These are phyloP conservation scores for Nemapogon koenigi DNA, from an alignment of 2,888 invertebrate genomes.

Conservation along the genomic window DNA sequence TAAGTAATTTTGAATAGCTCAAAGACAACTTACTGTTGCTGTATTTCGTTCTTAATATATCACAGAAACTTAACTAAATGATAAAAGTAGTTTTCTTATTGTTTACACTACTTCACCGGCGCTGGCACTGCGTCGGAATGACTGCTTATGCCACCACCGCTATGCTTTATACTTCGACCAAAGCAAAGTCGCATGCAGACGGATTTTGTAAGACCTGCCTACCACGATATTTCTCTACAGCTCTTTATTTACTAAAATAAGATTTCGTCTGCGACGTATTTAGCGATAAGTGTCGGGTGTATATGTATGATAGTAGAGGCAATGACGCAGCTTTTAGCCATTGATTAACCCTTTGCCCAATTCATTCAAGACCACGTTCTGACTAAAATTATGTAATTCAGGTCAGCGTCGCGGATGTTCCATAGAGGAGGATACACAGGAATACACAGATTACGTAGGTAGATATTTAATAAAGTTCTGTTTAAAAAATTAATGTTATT, in stretches of 20 bases:
- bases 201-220: slow-evolving; percentile 60
- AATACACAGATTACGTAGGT: no score
- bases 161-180: slow-evolving; percentile 58
- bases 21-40: no score
- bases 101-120: slow-evolving; percentile 46
- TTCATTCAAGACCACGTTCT: slow-evolving; percentile 44
- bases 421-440: no score
- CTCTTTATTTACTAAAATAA: slow-evolving; percentile 16
- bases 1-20: no score
- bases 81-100: no score
- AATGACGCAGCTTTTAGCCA: slow-evolving; percentile 40
- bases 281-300: slow-evolving; percentile 1
- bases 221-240: no score
- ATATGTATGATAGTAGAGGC: slow-evolving; percentile 34
- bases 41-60: no score
- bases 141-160: slow-evolving; percentile 45
- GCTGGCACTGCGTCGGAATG: slow-evolving; percentile 58
- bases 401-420: slow-evolving; percentile 50
- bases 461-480: no score
- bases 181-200: slow-evolving; percentile 49
- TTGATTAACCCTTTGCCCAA: slow-evolving; percentile 52
- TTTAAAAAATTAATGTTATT: no score
- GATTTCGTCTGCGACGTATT: slow-evolving; percentile 14
- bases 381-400: slow-evolving; percentile 49
- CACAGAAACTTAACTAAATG: no score